Percentiles rank a stretch among this genome's conserved stretches.
These are phyloP conservation scores for Plagodis pulveraria DNA, from an alignment of 2,888 invertebrate genomes.

Conservation along the genomic window DNA sequence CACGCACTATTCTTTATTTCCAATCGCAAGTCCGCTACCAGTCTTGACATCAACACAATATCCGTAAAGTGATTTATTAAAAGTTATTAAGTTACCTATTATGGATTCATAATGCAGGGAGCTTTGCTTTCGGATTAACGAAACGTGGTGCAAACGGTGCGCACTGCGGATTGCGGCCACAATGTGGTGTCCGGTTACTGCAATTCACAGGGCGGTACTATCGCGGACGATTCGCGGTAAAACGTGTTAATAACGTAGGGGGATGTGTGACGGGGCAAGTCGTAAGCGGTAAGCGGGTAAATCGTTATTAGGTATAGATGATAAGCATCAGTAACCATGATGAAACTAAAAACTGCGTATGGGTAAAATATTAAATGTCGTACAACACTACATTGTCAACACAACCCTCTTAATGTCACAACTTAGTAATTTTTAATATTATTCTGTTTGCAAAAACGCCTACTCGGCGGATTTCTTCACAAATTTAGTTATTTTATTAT, in stretches of 20 bases:
- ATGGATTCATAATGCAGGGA: slow-evolving; percentile 25
- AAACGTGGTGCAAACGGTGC: slow-evolving; percentile 8
- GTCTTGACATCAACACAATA: slow-evolving; percentile 15
- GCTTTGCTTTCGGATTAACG: slow-evolving; percentile 14
- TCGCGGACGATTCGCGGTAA: slow-evolving; percentile 68
- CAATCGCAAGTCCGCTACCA: slow-evolving; percentile 1
- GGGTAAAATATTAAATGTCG: no score
- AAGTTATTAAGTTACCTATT: slow-evolving; percentile 29
- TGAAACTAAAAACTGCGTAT: no score
- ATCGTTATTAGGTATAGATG: no score
- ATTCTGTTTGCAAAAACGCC: no score
- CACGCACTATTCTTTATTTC: no score
- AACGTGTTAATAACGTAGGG: slow-evolving; percentile 65
- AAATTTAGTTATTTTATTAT: no score
- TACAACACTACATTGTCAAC: no score
- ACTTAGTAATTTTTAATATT: no score
- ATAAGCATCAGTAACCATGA: no score
- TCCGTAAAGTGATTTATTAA: slow-evolving; percentile 25
- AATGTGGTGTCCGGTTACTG: slow-evolving; percentile 44
- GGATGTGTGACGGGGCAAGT: slow-evolving; percentile 24
- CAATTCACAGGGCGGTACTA: slow-evolving; percentile 40
- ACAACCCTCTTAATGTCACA: no score
- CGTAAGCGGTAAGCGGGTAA: slow-evolving; percentile 9
- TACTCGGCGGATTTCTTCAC: no score
- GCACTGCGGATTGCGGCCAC: slow-evolving; percentile 22